Conservation (phyloP, 2,797 vertebrate species). For the Anguilla obscura region DNA sequence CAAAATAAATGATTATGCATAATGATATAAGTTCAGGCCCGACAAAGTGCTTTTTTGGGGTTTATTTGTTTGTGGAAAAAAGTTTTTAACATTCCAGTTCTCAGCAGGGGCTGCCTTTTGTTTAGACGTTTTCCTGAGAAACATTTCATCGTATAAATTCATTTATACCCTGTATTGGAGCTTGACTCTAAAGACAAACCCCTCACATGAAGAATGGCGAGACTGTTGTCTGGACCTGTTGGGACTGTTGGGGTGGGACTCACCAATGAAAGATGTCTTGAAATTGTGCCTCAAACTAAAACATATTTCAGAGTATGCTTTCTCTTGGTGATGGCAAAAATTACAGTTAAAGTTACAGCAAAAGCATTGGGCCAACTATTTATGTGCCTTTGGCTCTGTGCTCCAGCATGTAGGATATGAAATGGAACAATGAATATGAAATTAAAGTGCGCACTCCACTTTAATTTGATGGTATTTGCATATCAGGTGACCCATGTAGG, state of each 20-base stretch:
- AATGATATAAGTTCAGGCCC: not conserved
- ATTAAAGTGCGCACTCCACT: too few species aligned
- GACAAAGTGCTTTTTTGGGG: not conserved
- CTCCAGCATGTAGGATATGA: too few species aligned
- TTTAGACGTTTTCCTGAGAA: not conserved
- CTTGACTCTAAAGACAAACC: not conserved
- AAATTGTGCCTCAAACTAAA: not conserved
- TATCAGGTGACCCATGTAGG: too few species aligned
- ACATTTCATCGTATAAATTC: not conserved
- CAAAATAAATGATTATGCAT: not conserved
- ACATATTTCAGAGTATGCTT: not conserved
- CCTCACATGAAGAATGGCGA: not conserved
- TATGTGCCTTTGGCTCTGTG: too few species aligned
- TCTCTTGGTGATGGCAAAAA: not conserved
- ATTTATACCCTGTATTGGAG: not conserved
- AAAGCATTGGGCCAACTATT: too few species aligned
- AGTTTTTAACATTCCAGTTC: not conserved
- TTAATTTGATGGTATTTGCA: too few species aligned
- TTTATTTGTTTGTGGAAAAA: not conserved
- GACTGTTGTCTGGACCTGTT: not conserved
- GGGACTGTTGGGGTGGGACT: not conserved
- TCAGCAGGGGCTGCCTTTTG: not conserved
- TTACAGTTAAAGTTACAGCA: not conserved
- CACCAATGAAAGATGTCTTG: not conserved
- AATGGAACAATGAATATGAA: too few species aligned